Base-by-base conservation (phyloP, 2,888 invertebrate genomes). In the Trachelus troglodyta region DNA sequence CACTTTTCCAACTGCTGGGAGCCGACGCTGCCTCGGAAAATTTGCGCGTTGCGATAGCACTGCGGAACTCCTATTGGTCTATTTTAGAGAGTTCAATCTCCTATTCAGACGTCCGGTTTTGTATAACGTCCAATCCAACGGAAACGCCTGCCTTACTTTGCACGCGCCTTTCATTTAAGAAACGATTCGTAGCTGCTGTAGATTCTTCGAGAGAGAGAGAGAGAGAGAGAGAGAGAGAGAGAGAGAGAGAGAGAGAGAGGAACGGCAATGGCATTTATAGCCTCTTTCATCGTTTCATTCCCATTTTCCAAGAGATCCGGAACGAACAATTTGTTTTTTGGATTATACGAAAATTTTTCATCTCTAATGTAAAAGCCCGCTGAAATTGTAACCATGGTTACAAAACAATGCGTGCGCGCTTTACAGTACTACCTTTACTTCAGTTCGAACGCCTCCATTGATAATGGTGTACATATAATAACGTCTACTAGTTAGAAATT, bases 1-100 rank as follows among this genome's bases (percentile, higher is more conserved):
- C 78, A 78, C 75, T 76, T 56, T 75, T 56, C 69, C 69, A 34
- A 75, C 9, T 56, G 74, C 23, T 34, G 35, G 31, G 12, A 12
- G 23, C 74, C 12, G 74, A 37, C 30, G 71, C 31, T 71, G 71
- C 71, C 33, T 71, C 71, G 11, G 71, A 71, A 71, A 71, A 71
- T 71, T 56, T 30, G 35, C n/a, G 35, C 74, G 74, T 37, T 30
- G 12, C 71, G 71, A 33, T 71, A 11, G 71, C 71, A 23, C 40
- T 56, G 74, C 35, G 74, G 33, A 74, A 30, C 74, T 74, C n/a
- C 23, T 35, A 71, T 71, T 33, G 71, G 71, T 15, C 71, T 23
- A 71, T 33, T 71, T 71, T 33, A 2, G 15, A 71, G 31, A 71
- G 15, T 71, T 71, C 71, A 71, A 71, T 71, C 71, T 71, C 71